These are phyloP conservation scores for Hydriomena furcata DNA, from an alignment of 2,888 invertebrate genomes.

Conservation along the genomic window DNA sequence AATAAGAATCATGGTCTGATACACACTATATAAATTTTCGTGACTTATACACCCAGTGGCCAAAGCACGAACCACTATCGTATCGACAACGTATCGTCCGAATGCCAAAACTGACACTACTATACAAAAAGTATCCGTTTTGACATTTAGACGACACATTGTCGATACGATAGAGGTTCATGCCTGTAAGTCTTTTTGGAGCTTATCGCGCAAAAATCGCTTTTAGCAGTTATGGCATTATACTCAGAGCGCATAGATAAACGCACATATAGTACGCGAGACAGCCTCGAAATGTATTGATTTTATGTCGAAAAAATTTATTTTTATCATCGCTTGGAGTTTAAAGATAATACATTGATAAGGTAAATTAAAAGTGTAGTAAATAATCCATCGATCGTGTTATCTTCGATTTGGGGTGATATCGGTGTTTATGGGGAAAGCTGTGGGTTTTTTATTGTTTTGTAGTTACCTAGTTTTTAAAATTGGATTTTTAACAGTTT, in stretches of 20 bases:
- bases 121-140: too few species aligned
- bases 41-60: too few species aligned
- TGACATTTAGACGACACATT: too few species aligned
- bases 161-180: too few species aligned
- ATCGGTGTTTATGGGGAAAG: neutral
- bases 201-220: neutral
- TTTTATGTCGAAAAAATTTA: constrained; percentile 65
- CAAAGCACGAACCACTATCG: too few species aligned
- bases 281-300: constrained; percentile 52
- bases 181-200: too few species aligned
- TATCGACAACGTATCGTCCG: too few species aligned
- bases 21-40: too few species aligned
- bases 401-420: constrained; percentile 38
- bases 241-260: neutral
- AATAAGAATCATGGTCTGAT: too few species aligned
- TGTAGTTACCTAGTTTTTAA: neutral
- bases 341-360: constrained; percentile 70
- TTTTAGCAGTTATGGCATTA: neutral
- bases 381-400: constrained; percentile 55
- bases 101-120: too few species aligned
- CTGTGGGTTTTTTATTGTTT: too few species aligned
- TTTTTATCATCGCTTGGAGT: constrained; percentile 61
- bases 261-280: constrained; percentile 6
- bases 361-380: constrained; percentile 70
- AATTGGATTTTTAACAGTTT: too few species aligned